phyloP scores from a whole-genome alignment of 2,113 vertebrate genomes.

The Caranx melampygus region DNA sequence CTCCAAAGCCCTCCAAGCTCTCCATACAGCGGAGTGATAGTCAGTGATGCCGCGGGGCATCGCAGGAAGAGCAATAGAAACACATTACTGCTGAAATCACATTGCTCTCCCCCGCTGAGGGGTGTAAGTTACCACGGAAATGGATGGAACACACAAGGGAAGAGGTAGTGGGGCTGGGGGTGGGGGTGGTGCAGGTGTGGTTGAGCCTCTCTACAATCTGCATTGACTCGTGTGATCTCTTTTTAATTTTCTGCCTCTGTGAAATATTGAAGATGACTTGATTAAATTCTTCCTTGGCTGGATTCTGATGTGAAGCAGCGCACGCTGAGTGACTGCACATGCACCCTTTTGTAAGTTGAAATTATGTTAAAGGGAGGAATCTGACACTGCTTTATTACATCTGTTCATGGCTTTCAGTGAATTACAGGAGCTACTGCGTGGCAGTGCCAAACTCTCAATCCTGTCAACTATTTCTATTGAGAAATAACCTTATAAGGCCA shows the following conservation, averaged over 20 bases:
- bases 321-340: not conserved
- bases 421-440: slow-evolving; percentile 4
- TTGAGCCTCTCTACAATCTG: slow-evolving; percentile 29
- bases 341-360: slow-evolving; percentile 22
- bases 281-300: slow-evolving; percentile 60
- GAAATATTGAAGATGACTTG: slow-evolving; percentile 67
- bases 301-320: slow-evolving; percentile 47
- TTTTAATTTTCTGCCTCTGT: slow-evolving; percentile 65
- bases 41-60: slow-evolving; percentile 54
- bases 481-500: too few species aligned
- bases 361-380: slow-evolving; percentile 27
- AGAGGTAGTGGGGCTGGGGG: not conserved
- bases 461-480: not conserved
- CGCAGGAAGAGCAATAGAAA: slow-evolving; percentile 71
- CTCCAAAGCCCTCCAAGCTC: slow-evolving; percentile 68
- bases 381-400: slow-evolving; percentile 7
- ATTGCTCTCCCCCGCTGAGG: slow-evolving; percentile 59
- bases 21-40: slow-evolving; percentile 27
- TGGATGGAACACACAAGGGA: slow-evolving; percentile 47
- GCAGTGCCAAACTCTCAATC: not conserved
- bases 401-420: slow-evolving; percentile 27
- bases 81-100: slow-evolving; percentile 70
- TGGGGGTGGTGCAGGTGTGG: slow-evolving; percentile 28
- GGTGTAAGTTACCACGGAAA: slow-evolving; percentile 67
- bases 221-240: slow-evolving; percentile 57